Conservation (phyloP, 2,888 invertebrate species). For the Drosophila sordidula region DNA sequence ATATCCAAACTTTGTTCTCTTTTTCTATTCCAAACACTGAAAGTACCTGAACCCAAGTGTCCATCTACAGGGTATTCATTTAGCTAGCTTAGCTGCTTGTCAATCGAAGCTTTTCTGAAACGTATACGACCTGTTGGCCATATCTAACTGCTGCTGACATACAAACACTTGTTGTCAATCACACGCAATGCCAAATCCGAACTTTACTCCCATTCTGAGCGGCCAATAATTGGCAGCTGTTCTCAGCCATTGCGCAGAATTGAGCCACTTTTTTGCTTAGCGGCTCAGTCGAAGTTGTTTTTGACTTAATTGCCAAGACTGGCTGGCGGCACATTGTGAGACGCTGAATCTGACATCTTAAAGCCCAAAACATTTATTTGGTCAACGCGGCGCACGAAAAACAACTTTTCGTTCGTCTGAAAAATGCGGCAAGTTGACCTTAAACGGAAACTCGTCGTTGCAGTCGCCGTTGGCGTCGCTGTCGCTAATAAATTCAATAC, state of each 20-base stretch:
- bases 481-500: conserved; percentile 65
- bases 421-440: conserved; percentile 76
- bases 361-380: conserved; percentile 56
- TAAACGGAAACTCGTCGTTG: conserved; percentile 76
- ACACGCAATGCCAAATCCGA: conserved; percentile 23
- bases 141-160: conserved; percentile 20
- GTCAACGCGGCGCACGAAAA: conserved; percentile 65
- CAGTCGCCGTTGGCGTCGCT: conserved; percentile 34
- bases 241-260: conserved; percentile 41
- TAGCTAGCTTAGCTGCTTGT: conserved; percentile 9
- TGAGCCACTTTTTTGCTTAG: conserved; percentile 36
- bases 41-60: neutral
- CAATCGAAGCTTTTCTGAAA: neutral
- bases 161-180: conserved; percentile 12
- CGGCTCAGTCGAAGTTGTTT: conserved; percentile 18
- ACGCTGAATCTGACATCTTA: conserved; percentile 11
- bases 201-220: conserved; percentile 36
- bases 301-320: conserved; percentile 51
- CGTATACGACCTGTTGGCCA: conserved; percentile 46
- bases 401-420: conserved; percentile 72
- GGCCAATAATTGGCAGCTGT: conserved; percentile 67
- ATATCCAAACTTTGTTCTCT: too few relatives aligned
- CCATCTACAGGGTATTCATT: neutral
- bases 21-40: neutral
- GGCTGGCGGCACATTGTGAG: conserved; percentile 23